Base-by-base conservation (phyloP, 2,797 vertebrate genomes). In the Lacerta agilis region DNA sequence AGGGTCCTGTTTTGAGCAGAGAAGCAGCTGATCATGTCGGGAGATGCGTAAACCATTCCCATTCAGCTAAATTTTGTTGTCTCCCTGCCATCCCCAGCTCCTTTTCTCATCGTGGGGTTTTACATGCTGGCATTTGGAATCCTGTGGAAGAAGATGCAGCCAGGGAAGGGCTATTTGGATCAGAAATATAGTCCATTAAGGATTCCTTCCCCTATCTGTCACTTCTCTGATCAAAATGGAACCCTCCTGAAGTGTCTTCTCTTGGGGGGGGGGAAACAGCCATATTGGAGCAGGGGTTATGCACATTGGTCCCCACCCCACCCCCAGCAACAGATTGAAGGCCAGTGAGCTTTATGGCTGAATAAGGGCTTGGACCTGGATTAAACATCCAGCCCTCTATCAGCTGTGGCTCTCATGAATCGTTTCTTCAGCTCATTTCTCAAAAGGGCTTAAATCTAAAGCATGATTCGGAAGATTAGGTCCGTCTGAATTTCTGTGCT, bases 351-450 rank as follows among this genome's bases (percentile, higher is more conserved):
- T 79, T 33, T 15, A 79, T 41, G 41, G 23, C 38, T 67, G 61
- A 67, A 38, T 1, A 41, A 38, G 64, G 9, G 8, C 11, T 43
- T 82, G 80, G 43, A 9, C 29, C 27, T 41, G 15, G 61, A 64
- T 18, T 29, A 38, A 38, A 81, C 23, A 71, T 45, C n/a, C 67
- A 72, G 20, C 45, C 43, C 41, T 36, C 9, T n/a, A 25, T 27
- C 43, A 17, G 43, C 6, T 2, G 18, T 45, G 29, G 17, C 58
- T 84, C 33, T 66, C 58, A n/a, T 69, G 88, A 78, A 82, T 87
- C 75, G 55, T 92, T 91, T 91, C 83, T 89, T 17, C 76, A 91
- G 75, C 80, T 85, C 83, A 73, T 91, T 91, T 91, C 80, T 90
- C 20, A 75, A 82, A 64, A 85, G 69, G 90, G 87, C 81, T 87